These are phyloP conservation scores for Tringa solitaria DNA, from an alignment of 2,113 vertebrate genomes.

Conservation along the genomic window DNA sequence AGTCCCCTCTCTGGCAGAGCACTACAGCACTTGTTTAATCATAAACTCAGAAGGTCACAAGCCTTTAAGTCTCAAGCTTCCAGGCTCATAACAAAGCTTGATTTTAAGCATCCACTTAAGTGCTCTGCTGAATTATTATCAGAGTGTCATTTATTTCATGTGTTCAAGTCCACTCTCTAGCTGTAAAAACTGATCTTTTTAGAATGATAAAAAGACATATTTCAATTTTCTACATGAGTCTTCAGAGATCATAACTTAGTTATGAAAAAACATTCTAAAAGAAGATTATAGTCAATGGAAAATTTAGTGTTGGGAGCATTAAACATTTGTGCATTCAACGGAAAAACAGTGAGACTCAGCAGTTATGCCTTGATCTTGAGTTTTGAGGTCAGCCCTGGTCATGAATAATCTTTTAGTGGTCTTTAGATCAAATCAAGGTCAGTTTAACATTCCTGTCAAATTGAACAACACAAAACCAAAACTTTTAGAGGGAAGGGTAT, in stretches of 20 bases:
- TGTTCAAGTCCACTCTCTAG: not conserved
- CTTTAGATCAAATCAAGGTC: slow-evolving; percentile 35
- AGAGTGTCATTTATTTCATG: not conserved
- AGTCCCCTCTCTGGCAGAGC: not conserved
- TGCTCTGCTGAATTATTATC: not conserved
- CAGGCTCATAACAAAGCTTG: not conserved
- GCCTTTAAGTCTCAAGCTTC: not conserved
- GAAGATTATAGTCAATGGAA: not conserved
- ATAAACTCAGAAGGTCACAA: not conserved
- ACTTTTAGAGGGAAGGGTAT: slow-evolving; percentile 14
- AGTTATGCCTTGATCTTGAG: not conserved
- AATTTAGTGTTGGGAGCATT: not conserved
- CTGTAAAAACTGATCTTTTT: not conserved
- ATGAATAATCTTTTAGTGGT: not conserved
- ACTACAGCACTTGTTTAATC: not conserved
- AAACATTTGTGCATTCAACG: slow-evolving; percentile 16
- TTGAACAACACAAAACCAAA: slow-evolving; percentile 1
- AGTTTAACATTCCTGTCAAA: slow-evolving; percentile 17
- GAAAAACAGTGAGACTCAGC: not conserved
- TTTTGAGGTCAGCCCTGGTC: not conserved
- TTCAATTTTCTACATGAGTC: not conserved
- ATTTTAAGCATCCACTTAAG: not conserved
- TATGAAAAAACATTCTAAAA: not conserved
- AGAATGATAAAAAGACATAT: not conserved
- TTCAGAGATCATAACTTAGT: not conserved